Base-by-base conservation (phyloP, 2,113 vertebrate species). In the Clarias macrocephalus region DNA sequence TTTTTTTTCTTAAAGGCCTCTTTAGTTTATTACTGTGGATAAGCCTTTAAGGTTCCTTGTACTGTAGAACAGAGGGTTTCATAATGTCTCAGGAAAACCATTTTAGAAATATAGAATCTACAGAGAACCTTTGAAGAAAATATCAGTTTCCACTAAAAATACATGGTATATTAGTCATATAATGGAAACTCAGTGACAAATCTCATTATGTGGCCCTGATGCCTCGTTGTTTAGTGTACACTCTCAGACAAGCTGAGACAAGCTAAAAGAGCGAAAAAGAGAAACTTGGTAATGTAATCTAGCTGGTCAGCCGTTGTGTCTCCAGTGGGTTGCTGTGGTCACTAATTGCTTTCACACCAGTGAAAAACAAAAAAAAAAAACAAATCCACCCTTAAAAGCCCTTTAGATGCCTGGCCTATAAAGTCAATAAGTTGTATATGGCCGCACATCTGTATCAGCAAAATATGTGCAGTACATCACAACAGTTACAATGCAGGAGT, bases 321-420 rank as follows among this genome's bases (percentile, higher is more conserved):
- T 86, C 59, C 82, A 62, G 70, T n/a, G 18, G 18, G 48, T 52
- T 25, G 25, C 2, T 86, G 88, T 48, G 81, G 84, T 76, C 66
- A 65, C 57, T 73, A 25, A 86, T 57, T 42, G 75, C 76, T 30
- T 66, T 37, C 68, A 30, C 52, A 65, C 28, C 57, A 33, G 54
- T 62, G 25, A 56, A 82, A 63, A 19, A 60, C 84, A 54, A n/a
- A 30, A 60, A 86, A 28, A n/a, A 42, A 54, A 33, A 52, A 48
- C n/a, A 52, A 66, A 3, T 70, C 65, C 9, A 68, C 18, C 18
- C 37, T 25, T 75, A 80, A 88, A 83, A 85, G 28, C 57, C 25
- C n/a, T 1, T 30, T 2, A 2, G 48, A 11, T 57, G 77, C 28
- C 33, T 59, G 54, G 30, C 77, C 23, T 25, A 72, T 25, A 42